Evolutionary conservation across 2,888 invertebrate species (phyloP), one percentile per base, ranked within the genome.

Genomic region (Caenorhabditis imperialis): DNA sequence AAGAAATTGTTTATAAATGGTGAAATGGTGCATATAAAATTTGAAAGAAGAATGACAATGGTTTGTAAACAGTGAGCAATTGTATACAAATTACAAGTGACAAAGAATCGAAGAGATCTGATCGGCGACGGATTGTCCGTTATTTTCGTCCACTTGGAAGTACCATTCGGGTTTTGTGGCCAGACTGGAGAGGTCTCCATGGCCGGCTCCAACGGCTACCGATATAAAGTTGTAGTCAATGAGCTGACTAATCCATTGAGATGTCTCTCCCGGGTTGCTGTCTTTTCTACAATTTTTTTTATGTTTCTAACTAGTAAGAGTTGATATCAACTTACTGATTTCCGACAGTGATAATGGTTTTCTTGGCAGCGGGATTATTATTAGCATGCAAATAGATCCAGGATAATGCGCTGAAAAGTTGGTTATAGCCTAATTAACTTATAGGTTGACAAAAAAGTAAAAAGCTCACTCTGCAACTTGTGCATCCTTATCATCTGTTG

Each of bases 101-200:
- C 58, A 71, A 38, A 71, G 55, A 30, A 71, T 55, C 8, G 35
- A 55, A 27, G 71, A 61, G 55, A 71, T 62, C 61, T 71, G 62
- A 30, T 71, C 44, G 30, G 57, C 61, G 38, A 71, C 40, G 16
- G 4, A 23, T 25, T 62, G 55, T 45, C 62, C 55, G 45, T 71
- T 71, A 18, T 48, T 25, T 12, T 45, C 35, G 38, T 18, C 33
- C 3, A 71, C 71, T 62, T 62, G 61, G 57, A 62, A 71, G 47
- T 69, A 60, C 58, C 58, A 69, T 16, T 58, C 51, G 16, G 57
- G 23, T 18, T 61, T 42, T 18, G 61, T 45, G n/a, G 62, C 51
- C 12, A 62, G n/a, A 1, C 25, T 16, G 18, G 35, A 27, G 30
- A 71, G 27, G 30, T 37, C 40, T n/a, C 25, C 51, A 16, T 45